Percentiles rank a stretch among this genome's conserved stretches.
phyloP scores from a whole-genome alignment of 2,888 invertebrate genomes.

The Spisula subtruncata region DNA sequence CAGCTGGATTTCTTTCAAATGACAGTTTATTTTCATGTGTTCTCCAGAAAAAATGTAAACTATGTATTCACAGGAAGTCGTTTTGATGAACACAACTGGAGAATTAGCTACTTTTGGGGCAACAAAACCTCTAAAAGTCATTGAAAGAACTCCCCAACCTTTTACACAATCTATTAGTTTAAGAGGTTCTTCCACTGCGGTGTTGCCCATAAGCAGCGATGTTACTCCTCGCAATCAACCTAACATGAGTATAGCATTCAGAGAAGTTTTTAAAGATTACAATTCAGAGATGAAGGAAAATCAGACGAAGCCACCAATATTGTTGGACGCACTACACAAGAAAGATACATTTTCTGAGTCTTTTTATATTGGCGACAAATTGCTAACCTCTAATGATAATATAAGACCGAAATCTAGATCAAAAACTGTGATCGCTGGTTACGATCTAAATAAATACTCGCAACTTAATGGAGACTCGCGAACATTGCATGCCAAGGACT shows the following conservation, averaged over 20 bases:
- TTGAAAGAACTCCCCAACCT: neutral
- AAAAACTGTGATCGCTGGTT: constrained; percentile 50
- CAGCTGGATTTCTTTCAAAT: constrained; percentile 6
- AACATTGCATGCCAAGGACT: neutral
- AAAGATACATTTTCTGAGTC: constrained; percentile 63
- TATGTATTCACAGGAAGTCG: constrained; percentile 36
- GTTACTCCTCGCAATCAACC: neutral
- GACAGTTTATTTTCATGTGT: neutral
- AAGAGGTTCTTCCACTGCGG: neutral
- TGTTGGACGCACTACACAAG: neutral
- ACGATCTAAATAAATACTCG: constrained; percentile 34
- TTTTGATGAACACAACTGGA: constrained; percentile 28
- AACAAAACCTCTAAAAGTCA: neutral
- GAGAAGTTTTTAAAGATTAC: constrained; percentile 60
- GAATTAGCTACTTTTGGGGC: constrained; percentile 31
- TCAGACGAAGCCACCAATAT: neutral
- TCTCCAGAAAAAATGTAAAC: neutral
- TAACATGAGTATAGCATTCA: constrained; percentile 64
- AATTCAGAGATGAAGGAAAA: constrained; percentile 30
- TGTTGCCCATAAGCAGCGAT: constrained; percentile 5
- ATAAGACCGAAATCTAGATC: constrained; percentile 61
- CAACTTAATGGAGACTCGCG: constrained; percentile 5
- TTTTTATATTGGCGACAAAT: constrained; percentile 57
- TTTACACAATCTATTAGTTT: neutral
- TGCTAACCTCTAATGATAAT: constrained; percentile 62